These are phyloP conservation scores for Temnothorax rugatulus DNA, from an alignment of 2,888 invertebrate genomes.

Conservation along the genomic window DNA sequence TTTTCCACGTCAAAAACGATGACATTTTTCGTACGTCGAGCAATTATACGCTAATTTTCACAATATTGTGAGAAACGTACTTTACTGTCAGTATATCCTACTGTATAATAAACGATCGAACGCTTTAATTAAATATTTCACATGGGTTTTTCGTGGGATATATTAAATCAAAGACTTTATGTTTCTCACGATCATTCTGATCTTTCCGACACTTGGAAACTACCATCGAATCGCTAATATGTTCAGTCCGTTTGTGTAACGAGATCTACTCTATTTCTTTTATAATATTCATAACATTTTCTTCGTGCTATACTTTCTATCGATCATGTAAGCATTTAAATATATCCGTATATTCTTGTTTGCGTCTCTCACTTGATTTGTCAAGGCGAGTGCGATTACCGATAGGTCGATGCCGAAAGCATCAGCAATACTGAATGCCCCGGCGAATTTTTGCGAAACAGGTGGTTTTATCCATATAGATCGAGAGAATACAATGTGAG, in stretches of 20 bases:
- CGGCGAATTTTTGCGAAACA: constrained; percentile 81
- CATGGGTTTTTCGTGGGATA: neutral
- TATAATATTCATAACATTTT: constrained; percentile 38
- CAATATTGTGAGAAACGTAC: neutral
- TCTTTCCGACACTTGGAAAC: neutral
- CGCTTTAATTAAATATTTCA: neutral
- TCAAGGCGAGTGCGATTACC: constrained; percentile 52
- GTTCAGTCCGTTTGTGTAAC: constrained; percentile 42
- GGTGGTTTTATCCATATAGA: constrained; percentile 78
- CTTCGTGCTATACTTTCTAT: constrained; percentile 22
- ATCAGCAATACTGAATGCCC: constrained; percentile 20
- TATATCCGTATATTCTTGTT: constrained; percentile 58
- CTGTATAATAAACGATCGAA: neutral
- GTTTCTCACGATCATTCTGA: neutral
- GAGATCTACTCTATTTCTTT: constrained; percentile 50
- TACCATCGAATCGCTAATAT: neutral
- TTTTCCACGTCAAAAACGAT: constrained; percentile 33
- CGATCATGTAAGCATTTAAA: constrained; percentile 56
- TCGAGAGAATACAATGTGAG: constrained; percentile 79
- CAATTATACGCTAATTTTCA: neutral
- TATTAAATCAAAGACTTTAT: neutral
- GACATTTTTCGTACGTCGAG: neutral
- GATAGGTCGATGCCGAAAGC: constrained; percentile 46
- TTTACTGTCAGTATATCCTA: neutral
- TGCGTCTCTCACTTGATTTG: constrained; percentile 63